Evolutionary conservation across 1,140 invertebrate genomes (phyloP).

Genomic region (Pteromalus puparum): DNA sequence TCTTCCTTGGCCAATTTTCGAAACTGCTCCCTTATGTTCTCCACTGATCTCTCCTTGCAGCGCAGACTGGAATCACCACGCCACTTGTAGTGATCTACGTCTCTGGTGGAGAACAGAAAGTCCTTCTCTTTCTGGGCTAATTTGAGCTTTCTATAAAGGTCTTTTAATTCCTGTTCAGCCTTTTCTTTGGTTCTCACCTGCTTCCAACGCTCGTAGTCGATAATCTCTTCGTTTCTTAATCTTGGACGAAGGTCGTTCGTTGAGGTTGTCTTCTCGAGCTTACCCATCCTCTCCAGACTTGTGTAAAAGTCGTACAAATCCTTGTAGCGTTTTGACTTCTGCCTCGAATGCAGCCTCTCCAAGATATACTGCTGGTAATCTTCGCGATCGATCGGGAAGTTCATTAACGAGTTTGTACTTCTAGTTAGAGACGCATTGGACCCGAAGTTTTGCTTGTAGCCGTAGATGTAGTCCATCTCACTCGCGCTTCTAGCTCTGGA

Average conservation of each 20-base stretch:
- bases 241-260: conserved; percentile 82
- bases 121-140: conserved; percentile 88
- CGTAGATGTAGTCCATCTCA: conserved; percentile 70
- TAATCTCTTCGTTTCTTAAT: conserved; percentile 84
- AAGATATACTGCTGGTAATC: conserved; percentile 84
- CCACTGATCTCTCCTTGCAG: conserved; percentile 90
- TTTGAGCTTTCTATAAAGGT: conserved; percentile 86
- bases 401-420: conserved; percentile 72
- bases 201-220: conserved; percentile 92
- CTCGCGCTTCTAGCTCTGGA: conserved; percentile 80
- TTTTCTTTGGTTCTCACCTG: conserved; percentile 85
- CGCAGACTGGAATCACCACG: conserved; percentile 85
- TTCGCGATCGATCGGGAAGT: conserved; percentile 73
- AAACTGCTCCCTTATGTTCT: conserved; percentile 87
- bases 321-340: conserved; percentile 87
- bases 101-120: conserved; percentile 86
- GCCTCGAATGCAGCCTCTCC: conserved; percentile 83
- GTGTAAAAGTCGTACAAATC: conserved; percentile 91
- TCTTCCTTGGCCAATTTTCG: conserved; percentile 76
- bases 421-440: conserved; percentile 68
- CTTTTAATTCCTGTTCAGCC: conserved; percentile 87
- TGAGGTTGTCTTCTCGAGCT: conserved; percentile 87
- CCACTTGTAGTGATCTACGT: conserved; percentile 84
- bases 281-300: conserved; percentile 88
- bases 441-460: conserved; percentile 59